Base-by-base conservation (phyloP, 30 jellyfish, hydroid and myxozoan genomes). In the Aurelia aurita complex sp. Pacific region DNA sequence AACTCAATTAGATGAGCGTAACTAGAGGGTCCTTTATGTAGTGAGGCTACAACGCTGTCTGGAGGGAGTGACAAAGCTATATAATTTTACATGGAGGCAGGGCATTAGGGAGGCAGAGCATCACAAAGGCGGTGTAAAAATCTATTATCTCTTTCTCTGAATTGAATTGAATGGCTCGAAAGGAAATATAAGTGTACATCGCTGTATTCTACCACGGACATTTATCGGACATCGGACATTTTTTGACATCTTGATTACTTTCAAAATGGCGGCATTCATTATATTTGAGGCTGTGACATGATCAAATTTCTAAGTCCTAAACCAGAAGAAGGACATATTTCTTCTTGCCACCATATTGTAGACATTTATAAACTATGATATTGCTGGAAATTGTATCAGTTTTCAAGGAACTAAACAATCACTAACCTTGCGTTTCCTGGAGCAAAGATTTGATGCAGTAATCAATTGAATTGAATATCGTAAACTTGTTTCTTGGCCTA, bases 401-500 rank as follows among this genome's bases (percentile, higher is more conserved):
- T 6, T 76, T 18, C 40, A 35, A 36, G 0, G 36, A 4, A 32
- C 65, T 15, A 34, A 60, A 62, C 16, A 8, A 13, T 3, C 11
- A 57, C 13, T 1, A 52, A 88, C 98, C 98, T 94, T 94, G 67
- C 98, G 73, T 62, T 94, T 94, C 54, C 98, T 78, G 69, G 96
- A 82, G 73, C 97, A 88, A 10, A 94, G 80, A 75, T 88, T 82
- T 10, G 98, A 75, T 1, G 98, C 96, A 0, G 98, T 94, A 57
- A 94, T 94, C 55, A 94, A 86, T 10, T 94, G 98, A 12, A 94
- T 94, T 8, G 98, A 88, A 55, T 94, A 94, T 66, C 98, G 90
- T 53, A 94, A 68, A 69, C 94, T 69, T 16, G 98, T 94, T 60
- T 94, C 98, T 67, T 88, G 97, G 85, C 97, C 98, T 17, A 94